A percentile compares a stretch with the other conserved stretches of the same genome.
Conservation (phyloP, 2,888 invertebrate species). For the Drosophila trichaetosa region DNA sequence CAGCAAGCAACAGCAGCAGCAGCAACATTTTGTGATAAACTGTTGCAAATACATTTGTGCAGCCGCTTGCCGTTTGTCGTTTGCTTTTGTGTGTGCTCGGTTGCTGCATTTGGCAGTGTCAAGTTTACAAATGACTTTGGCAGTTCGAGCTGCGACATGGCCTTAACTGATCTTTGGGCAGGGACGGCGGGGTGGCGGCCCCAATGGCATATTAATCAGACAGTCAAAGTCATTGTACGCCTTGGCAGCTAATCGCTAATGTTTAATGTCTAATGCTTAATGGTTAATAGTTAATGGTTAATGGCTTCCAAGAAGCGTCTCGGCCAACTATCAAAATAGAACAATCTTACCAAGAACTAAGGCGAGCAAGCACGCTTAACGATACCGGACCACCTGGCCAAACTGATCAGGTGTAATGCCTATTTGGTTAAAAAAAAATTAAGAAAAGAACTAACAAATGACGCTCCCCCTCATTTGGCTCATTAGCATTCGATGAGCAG, state of each 20-base stretch:
- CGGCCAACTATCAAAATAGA: conserved; percentile 69
- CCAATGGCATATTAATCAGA: conserved; percentile 67
- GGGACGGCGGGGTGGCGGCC: background rate
- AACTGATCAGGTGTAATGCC: conserved; percentile 51
- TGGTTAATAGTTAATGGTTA: conserved; percentile 43
- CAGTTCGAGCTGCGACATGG: conserved; percentile 53
- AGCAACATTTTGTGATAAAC: conserved; percentile 73
- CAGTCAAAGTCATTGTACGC: conserved; percentile 68
- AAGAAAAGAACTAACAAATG: conserved; percentile 60
- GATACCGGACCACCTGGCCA: conserved; percentile 60
- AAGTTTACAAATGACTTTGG: conserved; percentile 75
- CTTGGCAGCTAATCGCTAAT: conserved; percentile 42
- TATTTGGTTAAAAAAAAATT: conserved; percentile 25
- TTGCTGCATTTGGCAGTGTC: conserved; percentile 71
- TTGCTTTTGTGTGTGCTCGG: conserved; percentile 48
- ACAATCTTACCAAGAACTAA: conserved; percentile 72
- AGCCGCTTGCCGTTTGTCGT: conserved; percentile 16
- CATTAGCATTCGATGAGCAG: conserved; percentile 68
- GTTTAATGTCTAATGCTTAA: conserved; percentile 39
- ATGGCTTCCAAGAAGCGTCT: conserved; percentile 68
- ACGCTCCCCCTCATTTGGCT: conserved; percentile 40
- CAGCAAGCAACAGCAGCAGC: conserved; percentile 29
- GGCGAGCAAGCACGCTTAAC: conserved; percentile 18
- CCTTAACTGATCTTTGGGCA: conserved; percentile 62
- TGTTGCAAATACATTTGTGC: conserved; percentile 78